These are phyloP conservation scores for Euzophera pinguis DNA, from an alignment of 2,888 invertebrate genomes.

Conservation along the genomic window DNA sequence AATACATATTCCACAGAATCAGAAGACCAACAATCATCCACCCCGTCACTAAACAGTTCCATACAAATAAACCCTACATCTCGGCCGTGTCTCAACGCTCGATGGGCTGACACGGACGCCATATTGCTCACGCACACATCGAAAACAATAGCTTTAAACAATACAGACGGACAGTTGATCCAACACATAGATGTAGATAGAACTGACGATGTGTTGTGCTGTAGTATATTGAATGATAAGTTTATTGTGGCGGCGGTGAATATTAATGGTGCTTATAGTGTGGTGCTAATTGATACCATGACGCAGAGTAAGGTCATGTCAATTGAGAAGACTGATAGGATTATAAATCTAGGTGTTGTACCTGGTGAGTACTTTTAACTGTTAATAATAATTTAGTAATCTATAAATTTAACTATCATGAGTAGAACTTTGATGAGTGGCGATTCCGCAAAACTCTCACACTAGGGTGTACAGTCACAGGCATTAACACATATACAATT, in stretches of 20 bases:
- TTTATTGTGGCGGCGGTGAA: constrained; percentile 49
- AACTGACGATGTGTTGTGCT: constrained; percentile 47
- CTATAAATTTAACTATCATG: too few relatives aligned
- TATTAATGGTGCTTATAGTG: constrained; percentile 31
- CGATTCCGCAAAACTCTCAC: too few relatives aligned
- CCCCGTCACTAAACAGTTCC: constrained; percentile 28
- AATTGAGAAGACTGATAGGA: constrained; percentile 50
- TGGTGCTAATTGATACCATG: constrained; percentile 54
- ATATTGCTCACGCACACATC: constrained; percentile 58
- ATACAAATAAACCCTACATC: constrained; percentile 41
- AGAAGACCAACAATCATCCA: constrained; percentile 57
- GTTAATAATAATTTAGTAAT: too few relatives aligned
- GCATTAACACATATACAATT: too few relatives aligned
- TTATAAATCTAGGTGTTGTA: constrained; percentile 55
- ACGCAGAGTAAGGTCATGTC: constrained; percentile 50
- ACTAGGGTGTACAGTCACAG: too few relatives aligned
- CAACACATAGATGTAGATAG: constrained; percentile 50
- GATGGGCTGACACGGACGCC: constrained; percentile 60
- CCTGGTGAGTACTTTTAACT: constrained; percentile 46
- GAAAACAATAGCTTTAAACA: constrained; percentile 56
- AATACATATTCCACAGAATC: constrained; percentile 37
- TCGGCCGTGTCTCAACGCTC: constrained; percentile 55
- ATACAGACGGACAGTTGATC: constrained; percentile 43
- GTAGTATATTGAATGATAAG: constrained; percentile 59
- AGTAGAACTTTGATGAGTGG: too few relatives aligned